Evolutionary conservation across 2,888 invertebrate genomes (phyloP), one percentile per base, ranked within the genome.

Genomic region (Brassicogethes aeneus): DNA sequence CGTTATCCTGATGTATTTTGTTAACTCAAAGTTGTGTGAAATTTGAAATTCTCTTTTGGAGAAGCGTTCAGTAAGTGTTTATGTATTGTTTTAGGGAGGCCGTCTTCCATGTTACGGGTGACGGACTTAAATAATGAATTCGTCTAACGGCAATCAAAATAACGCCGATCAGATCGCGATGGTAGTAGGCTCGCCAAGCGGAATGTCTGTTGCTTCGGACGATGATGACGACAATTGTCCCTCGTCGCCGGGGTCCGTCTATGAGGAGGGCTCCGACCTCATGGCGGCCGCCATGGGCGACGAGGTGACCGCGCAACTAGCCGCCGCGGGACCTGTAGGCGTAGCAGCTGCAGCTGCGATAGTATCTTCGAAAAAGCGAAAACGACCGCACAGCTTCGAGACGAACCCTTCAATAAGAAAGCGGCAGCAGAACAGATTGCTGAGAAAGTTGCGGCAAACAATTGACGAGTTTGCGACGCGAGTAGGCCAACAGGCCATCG

Each of bases 311-410:
- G 91, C 94, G 65, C 95, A 95, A 65, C 74, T 96, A 56, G 94
- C 93, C 40, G 93, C 94, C 56, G 93, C 95, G 66, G 95, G 91
- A 44, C 93, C 94, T 8, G 87, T 94, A 42, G 95, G 95, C 35
- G 91, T 95, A 67, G 95, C 95, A 14, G 95, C 95, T 2, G 95
- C 95, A 2, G 94, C 95, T 33, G 95, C 95, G 33, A 95, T 95
- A 55, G 90, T 91, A 15, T 93, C 94, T 2, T 90, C 92, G 1
- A 94, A 94, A 69, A 95, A 95, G 64, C 77, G 93, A 58, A 94
- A 94, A 72, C 73, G 94, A 55, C 92, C 93, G 31, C 94, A 95
- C 71, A 88, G 91, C 43, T 95, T 95, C 68, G 95, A 96, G 71
- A 94, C 94, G 39, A 95, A 95, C 74, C 95, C 95, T 2, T 94